These are phyloP conservation scores for Glossosoma conforme DNA, from an alignment of 1,140 invertebrate genomes.

Conservation along the genomic window DNA sequence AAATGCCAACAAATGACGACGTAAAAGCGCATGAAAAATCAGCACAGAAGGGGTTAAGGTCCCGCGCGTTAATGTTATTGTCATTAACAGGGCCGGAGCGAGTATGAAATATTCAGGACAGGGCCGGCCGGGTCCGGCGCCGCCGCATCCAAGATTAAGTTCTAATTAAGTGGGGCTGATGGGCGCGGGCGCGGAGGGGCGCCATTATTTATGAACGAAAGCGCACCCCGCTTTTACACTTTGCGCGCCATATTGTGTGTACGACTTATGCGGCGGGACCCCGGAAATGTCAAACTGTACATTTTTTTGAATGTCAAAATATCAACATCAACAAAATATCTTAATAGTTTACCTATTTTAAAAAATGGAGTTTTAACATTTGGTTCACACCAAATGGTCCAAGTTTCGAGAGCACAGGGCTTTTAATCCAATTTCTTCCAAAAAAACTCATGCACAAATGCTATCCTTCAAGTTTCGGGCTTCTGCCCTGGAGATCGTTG, in stretches of 20 bases:
- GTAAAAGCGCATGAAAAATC: not conserved
- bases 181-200: conserved; percentile 5
- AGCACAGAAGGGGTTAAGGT: conserved; percentile 12
- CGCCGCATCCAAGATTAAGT: conserved; percentile 31
- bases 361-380: too few relatives aligned
- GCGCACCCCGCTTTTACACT: conserved; percentile 12
- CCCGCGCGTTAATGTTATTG: conserved; percentile 29
- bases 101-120: conserved; percentile 29
- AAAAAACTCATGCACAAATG: too few relatives aligned
- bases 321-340: too few relatives aligned
- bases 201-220: conserved; percentile 31
- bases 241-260: conserved; percentile 5
- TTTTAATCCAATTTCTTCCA: too few relatives aligned
- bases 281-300: too few relatives aligned
- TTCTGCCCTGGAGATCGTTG: too few relatives aligned
- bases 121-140: conserved; percentile 20
- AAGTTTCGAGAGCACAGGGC: too few relatives aligned
- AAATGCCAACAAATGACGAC: conserved; percentile 1
- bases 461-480: too few relatives aligned
- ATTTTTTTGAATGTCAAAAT: too few relatives aligned
- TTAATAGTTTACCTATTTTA: too few relatives aligned
- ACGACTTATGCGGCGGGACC: too few relatives aligned
- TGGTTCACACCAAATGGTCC: too few relatives aligned
- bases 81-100: conserved; percentile 23
- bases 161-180: conserved; percentile 31